These are phyloP conservation scores for Thera obeliscata DNA, from an alignment of 2,888 invertebrate genomes.

Conservation along the genomic window DNA sequence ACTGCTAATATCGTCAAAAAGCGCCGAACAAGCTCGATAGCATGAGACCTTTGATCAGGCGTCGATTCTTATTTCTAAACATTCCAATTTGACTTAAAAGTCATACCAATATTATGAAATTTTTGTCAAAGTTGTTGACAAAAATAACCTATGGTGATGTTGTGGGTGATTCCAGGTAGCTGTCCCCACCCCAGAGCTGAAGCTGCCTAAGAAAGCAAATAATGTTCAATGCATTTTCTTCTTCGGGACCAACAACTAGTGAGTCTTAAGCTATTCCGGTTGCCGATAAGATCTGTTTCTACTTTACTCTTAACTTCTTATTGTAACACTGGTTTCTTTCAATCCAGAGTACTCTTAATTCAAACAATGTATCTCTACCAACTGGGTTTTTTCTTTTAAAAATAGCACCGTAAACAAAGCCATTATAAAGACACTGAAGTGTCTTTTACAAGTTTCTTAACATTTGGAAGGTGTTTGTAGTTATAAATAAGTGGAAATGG, in stretches of 20 bases:
- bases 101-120: background rate
- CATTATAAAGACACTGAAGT: too few relatives aligned
- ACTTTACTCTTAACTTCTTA: background rate
- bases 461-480: too few relatives aligned
- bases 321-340: too few relatives aligned
- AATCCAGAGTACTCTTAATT: too few relatives aligned
- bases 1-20: slow-evolving; percentile 27
- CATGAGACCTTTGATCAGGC: background rate
- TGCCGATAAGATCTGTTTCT: slow-evolving; percentile 6
- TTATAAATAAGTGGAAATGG: background rate
- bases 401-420: background rate
- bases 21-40: slow-evolving; percentile 4
- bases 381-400: background rate
- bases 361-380: too few relatives aligned
- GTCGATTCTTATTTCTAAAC: background rate
- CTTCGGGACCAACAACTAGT: slow-evolving; percentile 98
- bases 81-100: background rate
- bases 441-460: too few relatives aligned
- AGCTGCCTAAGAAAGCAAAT: slow-evolving; percentile 89
- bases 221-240: slow-evolving; percentile 94
- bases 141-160: slow-evolving; percentile 51
- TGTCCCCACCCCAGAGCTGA: slow-evolving; percentile 90
- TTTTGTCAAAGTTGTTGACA: slow-evolving; percentile 13
- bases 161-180: slow-evolving; percentile 88
- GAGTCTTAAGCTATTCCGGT: slow-evolving; percentile 78